phyloP scores from a whole-genome alignment of 2,888 invertebrate species.

The Geophilus truncorum region DNA sequence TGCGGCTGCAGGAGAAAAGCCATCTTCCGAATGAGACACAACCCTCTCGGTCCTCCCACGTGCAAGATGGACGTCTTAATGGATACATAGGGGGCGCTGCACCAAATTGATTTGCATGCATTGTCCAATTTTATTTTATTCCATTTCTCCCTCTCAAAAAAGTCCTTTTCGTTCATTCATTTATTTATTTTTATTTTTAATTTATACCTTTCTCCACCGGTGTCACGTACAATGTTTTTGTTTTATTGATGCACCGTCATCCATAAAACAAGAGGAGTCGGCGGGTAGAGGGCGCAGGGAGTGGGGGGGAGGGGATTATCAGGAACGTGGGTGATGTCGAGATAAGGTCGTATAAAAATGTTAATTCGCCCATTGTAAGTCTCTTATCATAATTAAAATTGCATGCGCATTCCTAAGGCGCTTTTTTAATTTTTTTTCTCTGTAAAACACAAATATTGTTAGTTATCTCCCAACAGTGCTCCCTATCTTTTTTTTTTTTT shows the following conservation, averaged over 20 bases:
- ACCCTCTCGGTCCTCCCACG: background rate
- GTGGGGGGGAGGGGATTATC: background rate
- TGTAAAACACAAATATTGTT: too few relatives aligned
- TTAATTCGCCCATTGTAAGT: background rate
- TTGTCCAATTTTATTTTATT: too few relatives aligned
- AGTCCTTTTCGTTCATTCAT: background rate
- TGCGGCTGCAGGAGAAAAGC: background rate
- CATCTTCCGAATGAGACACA: background rate
- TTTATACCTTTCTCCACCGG: background rate
- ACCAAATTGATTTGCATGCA: too few relatives aligned
- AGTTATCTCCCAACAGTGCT: too few relatives aligned
- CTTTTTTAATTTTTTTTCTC: too few relatives aligned
- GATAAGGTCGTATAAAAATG: conserved; percentile 29
- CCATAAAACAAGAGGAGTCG: background rate
- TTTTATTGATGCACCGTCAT: conserved; percentile 12
- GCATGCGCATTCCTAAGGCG: conserved; percentile 11
- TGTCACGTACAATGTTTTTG: conserved; percentile 10
- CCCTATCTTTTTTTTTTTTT: background rate
- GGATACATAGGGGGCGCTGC: background rate
- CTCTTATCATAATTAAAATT: conserved; percentile 29
- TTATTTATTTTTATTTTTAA: background rate
- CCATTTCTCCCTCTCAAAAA: too few relatives aligned
- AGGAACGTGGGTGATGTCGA: background rate
- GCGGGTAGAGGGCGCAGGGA: background rate
- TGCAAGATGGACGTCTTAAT: background rate